Percentiles rank a stretch among this genome's conserved stretches.
phyloP scores from a whole-genome alignment of 2,797 vertebrate genomes.

The Eulemur mongoz region DNA sequence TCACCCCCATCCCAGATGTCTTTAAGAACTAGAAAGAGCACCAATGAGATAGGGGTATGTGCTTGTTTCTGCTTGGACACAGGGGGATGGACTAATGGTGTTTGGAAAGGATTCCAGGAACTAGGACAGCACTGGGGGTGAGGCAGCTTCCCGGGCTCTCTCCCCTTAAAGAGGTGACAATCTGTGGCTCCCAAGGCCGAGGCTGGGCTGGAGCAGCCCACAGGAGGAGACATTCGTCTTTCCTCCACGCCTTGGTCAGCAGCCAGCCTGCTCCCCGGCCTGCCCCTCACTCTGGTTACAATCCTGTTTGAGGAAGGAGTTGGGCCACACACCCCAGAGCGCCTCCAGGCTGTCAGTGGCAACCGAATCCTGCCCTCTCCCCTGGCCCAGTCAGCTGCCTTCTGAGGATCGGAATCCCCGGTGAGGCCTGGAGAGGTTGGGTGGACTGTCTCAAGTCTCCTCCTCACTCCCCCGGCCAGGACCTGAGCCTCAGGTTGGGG shows the following conservation, averaged over 20 bases:
- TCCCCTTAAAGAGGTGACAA: not conserved
- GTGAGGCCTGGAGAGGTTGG: not conserved
- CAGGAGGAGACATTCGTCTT: not conserved
- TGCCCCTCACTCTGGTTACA: not conserved
- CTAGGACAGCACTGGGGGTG: not conserved
- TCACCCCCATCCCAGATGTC: not conserved
- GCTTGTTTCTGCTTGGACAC: not conserved
- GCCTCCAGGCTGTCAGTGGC: not conserved
- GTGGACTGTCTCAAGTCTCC: not conserved
- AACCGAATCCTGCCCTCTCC: not conserved
- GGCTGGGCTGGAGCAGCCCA: not conserved
- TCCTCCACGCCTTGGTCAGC: not conserved
- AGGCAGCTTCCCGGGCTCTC: not conserved
- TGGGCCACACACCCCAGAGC: not conserved
- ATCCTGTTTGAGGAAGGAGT: not conserved
- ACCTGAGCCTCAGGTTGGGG: not conserved
- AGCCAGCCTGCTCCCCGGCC: not conserved
- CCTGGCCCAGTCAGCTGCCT: not conserved
- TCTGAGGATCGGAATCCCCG: not conserved
- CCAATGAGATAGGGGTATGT: not conserved
- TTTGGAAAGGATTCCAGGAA: not conserved
- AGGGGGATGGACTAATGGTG: too few species aligned
- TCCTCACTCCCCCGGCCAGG: not conserved
- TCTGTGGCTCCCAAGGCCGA: not conserved
- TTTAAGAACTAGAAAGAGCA: not conserved